Evolutionary conservation across 2,888 invertebrate genomes (phyloP).

Genomic region (Seira ritae): DNA sequence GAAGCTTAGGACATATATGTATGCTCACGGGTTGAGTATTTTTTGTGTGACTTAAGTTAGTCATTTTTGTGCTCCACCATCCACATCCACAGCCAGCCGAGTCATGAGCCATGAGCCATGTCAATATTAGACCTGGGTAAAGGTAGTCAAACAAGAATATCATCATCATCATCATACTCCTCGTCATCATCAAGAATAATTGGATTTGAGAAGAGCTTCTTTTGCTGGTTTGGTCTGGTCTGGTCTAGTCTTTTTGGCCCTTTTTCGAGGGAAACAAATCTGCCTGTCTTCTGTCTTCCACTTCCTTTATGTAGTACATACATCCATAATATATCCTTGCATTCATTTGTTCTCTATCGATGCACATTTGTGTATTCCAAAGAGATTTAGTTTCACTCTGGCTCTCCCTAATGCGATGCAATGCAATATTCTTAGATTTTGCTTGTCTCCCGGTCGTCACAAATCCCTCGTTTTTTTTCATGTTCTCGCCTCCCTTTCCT

Average conservation of each 20-base stretch:
- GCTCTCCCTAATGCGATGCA: not conserved
- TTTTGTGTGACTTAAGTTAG: constrained; percentile 1
- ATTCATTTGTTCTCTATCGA: not conserved
- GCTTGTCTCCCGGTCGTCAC: not conserved
- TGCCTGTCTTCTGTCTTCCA: too few relatives aligned
- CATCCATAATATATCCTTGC: not conserved
- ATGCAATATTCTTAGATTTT: not conserved
- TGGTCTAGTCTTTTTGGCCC: not conserved
- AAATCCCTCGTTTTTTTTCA: too few relatives aligned
- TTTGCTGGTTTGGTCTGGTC: not conserved
- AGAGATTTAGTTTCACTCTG: not conserved
- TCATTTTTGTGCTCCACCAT: not conserved
- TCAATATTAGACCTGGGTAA: not conserved
- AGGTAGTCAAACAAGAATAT: constrained; percentile 11
- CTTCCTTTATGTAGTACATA: too few relatives aligned
- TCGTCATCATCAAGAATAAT: constrained; percentile 1
- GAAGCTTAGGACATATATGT: not conserved
- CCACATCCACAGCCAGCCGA: too few relatives aligned
- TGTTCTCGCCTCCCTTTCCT: too few relatives aligned
- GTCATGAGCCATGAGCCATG: too few relatives aligned
- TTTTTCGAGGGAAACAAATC: not conserved
- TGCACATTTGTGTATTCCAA: not conserved
- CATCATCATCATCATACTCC: not conserved
- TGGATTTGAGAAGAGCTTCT: constrained; percentile 8
- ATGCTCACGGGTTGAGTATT: not conserved